Evolutionary conservation across 2,113 vertebrate genomes (phyloP).

Genomic region (Capra hircus): DNA sequence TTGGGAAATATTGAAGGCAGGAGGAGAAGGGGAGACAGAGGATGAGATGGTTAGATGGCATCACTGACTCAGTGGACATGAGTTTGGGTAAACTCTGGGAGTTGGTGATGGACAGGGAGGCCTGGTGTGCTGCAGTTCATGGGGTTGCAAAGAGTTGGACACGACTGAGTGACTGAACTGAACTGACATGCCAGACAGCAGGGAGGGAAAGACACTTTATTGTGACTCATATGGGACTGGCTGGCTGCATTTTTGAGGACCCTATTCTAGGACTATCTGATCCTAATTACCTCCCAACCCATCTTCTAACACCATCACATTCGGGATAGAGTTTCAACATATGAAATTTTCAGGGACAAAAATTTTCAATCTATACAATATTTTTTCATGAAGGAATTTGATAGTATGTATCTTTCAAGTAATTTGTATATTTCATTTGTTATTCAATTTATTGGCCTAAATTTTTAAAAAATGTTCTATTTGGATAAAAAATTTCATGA

Average conservation of each 20-base stretch:
- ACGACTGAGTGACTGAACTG: accelerated
- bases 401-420: neutral
- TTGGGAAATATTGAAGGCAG: neutral
- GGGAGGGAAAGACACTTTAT: neutral
- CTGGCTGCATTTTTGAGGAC: neutral
- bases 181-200: neutral
- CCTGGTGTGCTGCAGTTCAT: neutral
- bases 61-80: neutral
- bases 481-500: neutral
- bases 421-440: neutral
- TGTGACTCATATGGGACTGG: neutral
- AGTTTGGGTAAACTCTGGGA: neutral
- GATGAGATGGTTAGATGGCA: neutral
- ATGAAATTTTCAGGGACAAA: neutral
- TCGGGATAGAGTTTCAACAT: neutral
- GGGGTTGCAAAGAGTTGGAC: accelerated
- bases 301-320: neutral
- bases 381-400: neutral
- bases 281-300: neutral
- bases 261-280: neutral
- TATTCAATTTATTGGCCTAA: neutral
- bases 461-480: neutral
- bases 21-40: neutral
- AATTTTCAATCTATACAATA: neutral
- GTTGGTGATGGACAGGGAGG: neutral